phyloP scores from a whole-genome alignment of 2,888 invertebrate species.

The Augochlorella aurata region DNA sequence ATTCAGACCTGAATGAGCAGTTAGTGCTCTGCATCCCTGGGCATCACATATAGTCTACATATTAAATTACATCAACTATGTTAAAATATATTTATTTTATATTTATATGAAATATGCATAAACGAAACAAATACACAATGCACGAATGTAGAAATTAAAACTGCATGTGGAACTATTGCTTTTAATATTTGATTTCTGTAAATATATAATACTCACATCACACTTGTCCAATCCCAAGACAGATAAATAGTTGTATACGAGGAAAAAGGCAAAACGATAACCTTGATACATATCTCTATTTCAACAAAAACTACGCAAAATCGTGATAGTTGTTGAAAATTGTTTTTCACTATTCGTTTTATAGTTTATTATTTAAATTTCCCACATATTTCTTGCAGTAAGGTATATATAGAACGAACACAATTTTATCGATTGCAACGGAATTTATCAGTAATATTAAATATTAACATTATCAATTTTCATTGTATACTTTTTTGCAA shows the following conservation, averaged over 20 bases:
- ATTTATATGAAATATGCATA: neutral
- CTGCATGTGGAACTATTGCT: neutral
- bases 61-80: neutral
- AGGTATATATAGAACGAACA: neutral
- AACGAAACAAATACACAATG: neutral
- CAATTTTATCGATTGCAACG: neutral
- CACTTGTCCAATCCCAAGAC: neutral
- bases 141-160: neutral
- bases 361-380: neutral
- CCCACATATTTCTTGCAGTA: neutral
- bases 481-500: neutral
- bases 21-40: neutral
- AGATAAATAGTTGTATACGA: neutral
- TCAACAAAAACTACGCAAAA: neutral
- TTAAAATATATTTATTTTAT: neutral
- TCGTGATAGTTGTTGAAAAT: neutral
- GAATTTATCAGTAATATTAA: neutral
- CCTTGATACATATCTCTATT: constrained; percentile 32
- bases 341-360: neutral
- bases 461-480: neutral
- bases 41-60: constrained; percentile 26
- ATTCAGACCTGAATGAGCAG: neutral
- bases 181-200: neutral
- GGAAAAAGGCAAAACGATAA: constrained; percentile 26
- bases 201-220: constrained; percentile 35